Conservation (phyloP, 2,888 invertebrate genomes). For the Argynnis bischoffii region DNA sequence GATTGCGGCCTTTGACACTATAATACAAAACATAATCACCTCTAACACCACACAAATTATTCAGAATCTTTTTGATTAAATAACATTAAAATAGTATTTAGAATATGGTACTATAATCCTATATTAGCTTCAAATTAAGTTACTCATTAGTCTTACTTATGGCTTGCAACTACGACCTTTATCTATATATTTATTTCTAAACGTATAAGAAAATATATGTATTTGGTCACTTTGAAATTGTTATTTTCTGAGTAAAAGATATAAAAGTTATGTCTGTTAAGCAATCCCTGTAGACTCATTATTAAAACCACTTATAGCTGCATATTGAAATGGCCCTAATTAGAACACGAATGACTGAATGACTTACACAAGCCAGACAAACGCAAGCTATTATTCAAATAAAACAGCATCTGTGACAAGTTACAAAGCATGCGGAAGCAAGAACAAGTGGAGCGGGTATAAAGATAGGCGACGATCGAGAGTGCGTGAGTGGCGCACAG, state of each 20-base stretch:
- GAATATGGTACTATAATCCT: too few relatives aligned
- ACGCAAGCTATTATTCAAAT: slow-evolving; percentile 19
- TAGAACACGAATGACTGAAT: slow-evolving; percentile 8
- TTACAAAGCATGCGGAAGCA: slow-evolving; percentile 34
- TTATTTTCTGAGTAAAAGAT: too few relatives aligned
- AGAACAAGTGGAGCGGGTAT: slow-evolving; percentile 32
- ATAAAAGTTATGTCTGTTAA: too few relatives aligned
- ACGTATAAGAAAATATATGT: too few relatives aligned
- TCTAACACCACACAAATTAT: slow-evolving; percentile 13
- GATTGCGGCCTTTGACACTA: slow-evolving; percentile 43
- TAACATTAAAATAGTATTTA: neutral
- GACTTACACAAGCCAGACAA: slow-evolving; percentile 10
- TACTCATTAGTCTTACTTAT: too few relatives aligned
- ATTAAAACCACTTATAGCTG: neutral
- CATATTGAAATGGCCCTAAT: neutral
- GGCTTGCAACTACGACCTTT: too few relatives aligned
- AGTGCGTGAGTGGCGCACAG: slow-evolving; percentile 21
- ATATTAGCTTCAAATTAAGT: too few relatives aligned
- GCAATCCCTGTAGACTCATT: neutral
- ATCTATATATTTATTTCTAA: too few relatives aligned
- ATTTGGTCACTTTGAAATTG: too few relatives aligned
- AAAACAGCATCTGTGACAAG: slow-evolving; percentile 30
- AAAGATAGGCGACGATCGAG: slow-evolving; percentile 30
- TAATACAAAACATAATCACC: slow-evolving; percentile 38
- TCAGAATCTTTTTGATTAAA: neutral